These are phyloP conservation scores for Glaucopsyche alexis DNA, from an alignment of 2,888 invertebrate genomes.

Conservation along the genomic window DNA sequence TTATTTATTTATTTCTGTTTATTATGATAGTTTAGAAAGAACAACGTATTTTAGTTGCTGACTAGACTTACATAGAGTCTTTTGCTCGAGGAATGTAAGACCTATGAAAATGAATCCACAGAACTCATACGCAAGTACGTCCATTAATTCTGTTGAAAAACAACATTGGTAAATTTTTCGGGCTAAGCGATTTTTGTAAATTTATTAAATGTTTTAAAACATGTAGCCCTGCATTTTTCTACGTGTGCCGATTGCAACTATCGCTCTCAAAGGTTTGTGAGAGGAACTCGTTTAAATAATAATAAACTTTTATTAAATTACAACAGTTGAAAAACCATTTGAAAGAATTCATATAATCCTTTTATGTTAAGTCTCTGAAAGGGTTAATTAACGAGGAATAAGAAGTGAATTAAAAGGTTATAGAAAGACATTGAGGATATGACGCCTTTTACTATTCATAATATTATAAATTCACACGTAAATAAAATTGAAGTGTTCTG, in stretches of 20 bases:
- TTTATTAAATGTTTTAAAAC: too few relatives aligned
- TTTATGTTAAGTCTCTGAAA: constrained; percentile 48
- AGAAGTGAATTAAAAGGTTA: constrained; percentile 68
- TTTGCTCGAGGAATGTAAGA: too few relatives aligned
- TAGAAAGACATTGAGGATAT: constrained; percentile 49
- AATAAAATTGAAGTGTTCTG: background rate
- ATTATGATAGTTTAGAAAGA: too few relatives aligned
- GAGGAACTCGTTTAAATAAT: constrained; percentile 18
- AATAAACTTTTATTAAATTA: constrained; percentile 33
- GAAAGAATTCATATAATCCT: constrained; percentile 53
- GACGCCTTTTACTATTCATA: constrained; percentile 34
- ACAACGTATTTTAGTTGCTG: too few relatives aligned
- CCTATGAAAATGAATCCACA: too few relatives aligned
- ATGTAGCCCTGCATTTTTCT: too few relatives aligned
- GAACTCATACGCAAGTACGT: background rate
- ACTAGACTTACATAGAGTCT: too few relatives aligned
- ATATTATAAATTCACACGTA: too few relatives aligned
- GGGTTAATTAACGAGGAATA: constrained; percentile 72
- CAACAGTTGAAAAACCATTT: constrained; percentile 14
- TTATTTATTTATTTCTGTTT: too few relatives aligned
- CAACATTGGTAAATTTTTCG: background rate
- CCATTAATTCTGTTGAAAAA: constrained; percentile 28
- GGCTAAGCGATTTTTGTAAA: too few relatives aligned
- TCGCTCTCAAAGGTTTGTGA: background rate
- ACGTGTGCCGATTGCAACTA: background rate